A percentile compares a stretch with the other conserved stretches of the same genome.
phyloP scores from a whole-genome alignment of 2,113 vertebrate genomes.

The Bos taurus region DNA sequence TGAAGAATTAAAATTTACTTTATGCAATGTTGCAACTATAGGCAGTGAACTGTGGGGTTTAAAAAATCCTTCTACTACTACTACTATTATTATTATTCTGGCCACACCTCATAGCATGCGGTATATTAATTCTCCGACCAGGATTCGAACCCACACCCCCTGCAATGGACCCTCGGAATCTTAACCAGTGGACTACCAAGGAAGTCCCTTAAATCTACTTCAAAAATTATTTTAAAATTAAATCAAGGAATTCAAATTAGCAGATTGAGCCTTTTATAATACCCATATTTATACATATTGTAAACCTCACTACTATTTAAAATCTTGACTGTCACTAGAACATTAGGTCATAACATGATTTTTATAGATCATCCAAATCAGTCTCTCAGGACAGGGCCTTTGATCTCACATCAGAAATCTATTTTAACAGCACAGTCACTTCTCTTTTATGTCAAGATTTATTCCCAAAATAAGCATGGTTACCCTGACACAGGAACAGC shows the following conservation, averaged over 20 bases:
- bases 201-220: background rate
- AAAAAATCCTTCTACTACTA: background rate
- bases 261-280: background rate
- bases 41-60: background rate
- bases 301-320: background rate
- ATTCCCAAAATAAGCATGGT: background rate
- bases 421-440: background rate
- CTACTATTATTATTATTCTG: background rate
- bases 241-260: conserved; percentile 24
- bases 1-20: conserved; percentile 13
- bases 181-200: background rate
- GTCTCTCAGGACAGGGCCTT: background rate
- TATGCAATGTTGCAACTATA: background rate
- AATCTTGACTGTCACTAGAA: background rate
- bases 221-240: conserved; percentile 48
- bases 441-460: background rate
- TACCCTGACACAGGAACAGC: background rate
- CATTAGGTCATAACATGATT: background rate
- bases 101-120: background rate
- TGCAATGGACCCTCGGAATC: background rate
- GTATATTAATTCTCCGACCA: background rate
- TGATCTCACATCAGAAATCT: background rate
- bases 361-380: background rate
- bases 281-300: background rate
- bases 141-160: background rate